Evolutionary conservation across 1,140 invertebrate genomes (phyloP), one percentile per base, ranked within the genome.

Genomic region (Belonocnema kinseyi): DNA sequence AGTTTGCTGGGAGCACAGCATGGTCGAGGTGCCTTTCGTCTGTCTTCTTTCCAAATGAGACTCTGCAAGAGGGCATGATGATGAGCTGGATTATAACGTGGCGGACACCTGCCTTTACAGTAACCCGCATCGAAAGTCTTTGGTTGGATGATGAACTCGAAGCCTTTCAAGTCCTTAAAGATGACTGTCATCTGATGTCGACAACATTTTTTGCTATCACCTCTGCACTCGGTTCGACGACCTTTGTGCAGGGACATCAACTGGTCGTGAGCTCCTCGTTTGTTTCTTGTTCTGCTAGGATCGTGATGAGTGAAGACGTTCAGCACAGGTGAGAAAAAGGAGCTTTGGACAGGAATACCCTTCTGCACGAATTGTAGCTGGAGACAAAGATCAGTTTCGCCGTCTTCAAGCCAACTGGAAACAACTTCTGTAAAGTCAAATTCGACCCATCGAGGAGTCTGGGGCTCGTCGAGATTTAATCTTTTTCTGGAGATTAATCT

Each of bases 31-130:
- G 91, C 93, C 73, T 91, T 90, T 73, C 89, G 90, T 61, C 90
- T 91, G 79, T 94, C 92, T 79, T 94, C 92, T 78, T 93, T 93
- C 92, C 94, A 94, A 71, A 96, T 92, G 2, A 95, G 88, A 74
- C 94, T 94, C 86, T 96, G 95, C 51, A 96, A 88, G 6, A 95
- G 90, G 2, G 95, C 95, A 87, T 96, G 95, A 81, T 95, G 94
- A 74, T 94, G 93, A 4, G 95, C 95, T 11, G 94, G 93, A 85
- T 95, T 95, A 84, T 93, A 95, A 0, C 94, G 90, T 0, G 93
- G 93, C 11, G 94, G 94, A 87, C 95, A 96, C 51, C 94, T 91
- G 3, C 95, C 95, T 72, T 93, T 93, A 85, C 95, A 96, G 78
- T 93, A 95, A 16, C 94, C 95, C 2, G 95, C 95, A 83, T 96